A percentile compares a stretch with the other conserved stretches of the same genome.
Evolutionary conservation across 2,797 vertebrate species (phyloP).

Genomic region (Thalassophryne amazonica): DNA sequence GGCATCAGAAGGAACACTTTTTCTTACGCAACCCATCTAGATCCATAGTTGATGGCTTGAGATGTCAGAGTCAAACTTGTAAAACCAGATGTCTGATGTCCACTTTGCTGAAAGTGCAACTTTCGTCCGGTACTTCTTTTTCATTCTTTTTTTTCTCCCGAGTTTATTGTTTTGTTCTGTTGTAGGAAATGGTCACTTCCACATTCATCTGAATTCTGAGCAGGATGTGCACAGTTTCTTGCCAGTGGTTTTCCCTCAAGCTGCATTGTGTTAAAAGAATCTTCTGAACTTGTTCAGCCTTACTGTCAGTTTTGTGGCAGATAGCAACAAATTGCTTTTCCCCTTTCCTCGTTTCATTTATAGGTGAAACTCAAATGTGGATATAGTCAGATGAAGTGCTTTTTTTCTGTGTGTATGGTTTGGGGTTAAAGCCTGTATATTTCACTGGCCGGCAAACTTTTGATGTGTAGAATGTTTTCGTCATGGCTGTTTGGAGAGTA

Average conservation of each 20-base stretch:
- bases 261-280: conserved; percentile 45
- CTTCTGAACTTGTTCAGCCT: conserved; percentile 59
- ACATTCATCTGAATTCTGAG: conserved; percentile 63
- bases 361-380: no score
- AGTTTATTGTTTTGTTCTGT: conserved; percentile 22
- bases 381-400: no score
- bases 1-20: no score
- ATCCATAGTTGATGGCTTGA: no score
- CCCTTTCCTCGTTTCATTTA: background rate
- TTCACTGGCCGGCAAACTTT: background rate
- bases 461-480: background rate
- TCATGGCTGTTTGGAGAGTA: background rate
- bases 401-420: no score
- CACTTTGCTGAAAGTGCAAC: no score
- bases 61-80: no score
- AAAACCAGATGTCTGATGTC: no score
- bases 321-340: conserved; percentile 44
- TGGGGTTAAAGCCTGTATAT: no score
- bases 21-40: no score
- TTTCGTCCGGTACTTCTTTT: background rate
- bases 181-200: conserved; percentile 41
- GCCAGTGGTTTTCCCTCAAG: conserved; percentile 54
- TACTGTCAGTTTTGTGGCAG: conserved; percentile 40
- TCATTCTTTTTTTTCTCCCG: conserved; percentile 1
- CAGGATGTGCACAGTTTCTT: conserved; percentile 49